Conservation (phyloP, 1,140 invertebrate species). For the Liolophura sinensis region DNA sequence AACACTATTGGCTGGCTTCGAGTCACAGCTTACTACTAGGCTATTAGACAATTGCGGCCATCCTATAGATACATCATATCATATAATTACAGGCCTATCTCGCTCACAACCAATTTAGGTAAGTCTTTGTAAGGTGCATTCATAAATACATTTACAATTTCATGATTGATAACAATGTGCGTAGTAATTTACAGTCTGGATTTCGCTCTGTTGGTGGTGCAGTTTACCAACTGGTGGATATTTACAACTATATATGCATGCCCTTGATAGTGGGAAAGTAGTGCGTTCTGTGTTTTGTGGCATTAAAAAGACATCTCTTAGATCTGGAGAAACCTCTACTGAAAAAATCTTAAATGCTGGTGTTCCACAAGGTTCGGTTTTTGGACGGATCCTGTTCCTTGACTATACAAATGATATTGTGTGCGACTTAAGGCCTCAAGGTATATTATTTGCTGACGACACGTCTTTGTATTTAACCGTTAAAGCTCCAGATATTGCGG, state of each 20-base stretch:
- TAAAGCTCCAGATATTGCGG: neutral
- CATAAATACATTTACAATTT: conserved; percentile 15
- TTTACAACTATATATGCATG: conserved; percentile 12
- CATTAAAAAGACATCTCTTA: conserved; percentile 18
- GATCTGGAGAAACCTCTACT: no score
- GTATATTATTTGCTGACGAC: conserved; percentile 14
- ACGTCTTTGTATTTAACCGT: conserved; percentile 5
- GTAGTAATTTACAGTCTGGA: no score
- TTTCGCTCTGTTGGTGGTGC: conserved; percentile 17
- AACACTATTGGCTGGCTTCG: no score
- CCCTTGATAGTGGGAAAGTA: conserved; percentile 10
- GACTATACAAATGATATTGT: conserved; percentile 15
- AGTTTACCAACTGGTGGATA: conserved; percentile 14
- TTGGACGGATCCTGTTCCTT: conserved; percentile 9
- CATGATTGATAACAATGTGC: neutral
- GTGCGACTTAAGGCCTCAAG: neutral
- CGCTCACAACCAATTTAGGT: conserved; percentile 4
- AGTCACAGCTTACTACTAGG: no score
- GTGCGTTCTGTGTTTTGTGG: conserved; percentile 15
- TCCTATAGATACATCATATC: no score
- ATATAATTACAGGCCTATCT: conserved; percentile 13
- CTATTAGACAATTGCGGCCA: no score
- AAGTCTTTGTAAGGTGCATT: conserved; percentile 10
- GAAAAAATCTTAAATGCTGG: no score
- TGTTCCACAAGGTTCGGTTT: conserved; percentile 13